Evolutionary conservation across 2,113 vertebrate genomes (phyloP).

Genomic region (Lampris megalopsis): DNA sequence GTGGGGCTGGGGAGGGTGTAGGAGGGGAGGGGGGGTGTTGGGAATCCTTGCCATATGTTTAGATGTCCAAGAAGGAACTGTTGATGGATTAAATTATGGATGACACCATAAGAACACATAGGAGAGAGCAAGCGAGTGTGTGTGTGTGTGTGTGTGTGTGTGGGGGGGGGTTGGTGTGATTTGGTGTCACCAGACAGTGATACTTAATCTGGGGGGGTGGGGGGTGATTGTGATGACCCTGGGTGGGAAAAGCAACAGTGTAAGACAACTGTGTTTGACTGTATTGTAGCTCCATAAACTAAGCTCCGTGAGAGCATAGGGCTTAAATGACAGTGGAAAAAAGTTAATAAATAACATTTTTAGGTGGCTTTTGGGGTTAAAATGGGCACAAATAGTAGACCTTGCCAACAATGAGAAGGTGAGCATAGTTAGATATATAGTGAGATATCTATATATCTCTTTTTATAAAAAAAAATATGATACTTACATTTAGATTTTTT

Average conservation of each 20-base stretch:
- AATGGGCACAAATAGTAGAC: neutral
- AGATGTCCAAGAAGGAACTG: slow-evolving; percentile 69
- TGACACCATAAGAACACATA: slow-evolving; percentile 50
- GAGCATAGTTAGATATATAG: neutral
- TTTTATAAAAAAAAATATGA: too few species aligned
- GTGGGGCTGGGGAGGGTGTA: neutral
- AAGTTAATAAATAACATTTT: slow-evolving; percentile 1
- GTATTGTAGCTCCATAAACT: neutral
- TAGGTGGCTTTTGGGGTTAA: neutral
- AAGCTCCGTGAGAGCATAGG: slow-evolving; percentile 31
- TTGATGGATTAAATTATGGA: slow-evolving; percentile 78
- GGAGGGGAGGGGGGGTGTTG: neutral
- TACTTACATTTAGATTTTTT: too few species aligned
- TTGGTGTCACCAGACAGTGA: slow-evolving; percentile 47
- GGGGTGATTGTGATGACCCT: slow-evolving; percentile 29
- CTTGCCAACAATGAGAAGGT: neutral
- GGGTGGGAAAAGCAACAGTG: slow-evolving; percentile 59
- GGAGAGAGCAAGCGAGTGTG: neutral
- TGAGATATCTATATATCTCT: too few species aligned
- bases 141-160: neutral
- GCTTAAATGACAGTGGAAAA: slow-evolving; percentile 12
- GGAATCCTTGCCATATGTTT: slow-evolving; percentile 71
- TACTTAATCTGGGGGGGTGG: slow-evolving; percentile 60
- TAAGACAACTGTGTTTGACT: slow-evolving; percentile 50
- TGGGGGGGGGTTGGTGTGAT: neutral